These are phyloP conservation scores for Crenichthys baileyi DNA, from an alignment of 2,797 vertebrate species.

Conservation along the genomic window DNA sequence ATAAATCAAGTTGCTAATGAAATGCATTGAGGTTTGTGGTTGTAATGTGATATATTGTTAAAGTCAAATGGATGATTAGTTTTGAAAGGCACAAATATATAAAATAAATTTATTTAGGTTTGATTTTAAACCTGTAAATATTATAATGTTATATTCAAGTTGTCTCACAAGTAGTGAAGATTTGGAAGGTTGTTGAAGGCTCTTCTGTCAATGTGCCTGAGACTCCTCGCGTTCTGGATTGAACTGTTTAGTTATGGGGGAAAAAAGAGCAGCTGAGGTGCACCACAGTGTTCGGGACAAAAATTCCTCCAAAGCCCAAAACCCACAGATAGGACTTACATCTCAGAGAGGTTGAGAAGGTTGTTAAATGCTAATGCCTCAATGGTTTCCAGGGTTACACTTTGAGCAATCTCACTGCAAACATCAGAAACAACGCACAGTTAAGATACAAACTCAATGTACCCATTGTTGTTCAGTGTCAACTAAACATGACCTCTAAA, in stretches of 20 bases:
- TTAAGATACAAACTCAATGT: background rate
- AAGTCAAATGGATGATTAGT: background rate
- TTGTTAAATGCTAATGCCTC: slow-evolving; percentile 86
- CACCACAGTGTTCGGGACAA: background rate
- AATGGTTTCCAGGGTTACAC: slow-evolving; percentile 85
- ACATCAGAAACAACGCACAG: slow-evolving; percentile 22
- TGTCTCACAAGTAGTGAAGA: slow-evolving; percentile 86
- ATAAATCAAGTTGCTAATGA: background rate
- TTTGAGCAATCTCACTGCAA: slow-evolving; percentile 87
- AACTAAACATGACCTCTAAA: background rate
- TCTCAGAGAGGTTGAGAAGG: slow-evolving; percentile 86
- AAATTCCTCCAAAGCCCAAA: background rate
- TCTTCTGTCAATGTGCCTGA: slow-evolving; percentile 78
- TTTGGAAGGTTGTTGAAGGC: slow-evolving; percentile 87
- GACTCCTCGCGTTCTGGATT: slow-evolving; percentile 87
- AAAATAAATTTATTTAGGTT: no score
- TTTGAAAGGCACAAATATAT: background rate
- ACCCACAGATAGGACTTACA: slow-evolving; percentile 77
- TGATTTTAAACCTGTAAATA: background rate
- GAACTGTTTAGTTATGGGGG: slow-evolving; percentile 68
- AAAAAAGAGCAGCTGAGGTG: slow-evolving; percentile 1
- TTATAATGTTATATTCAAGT: background rate
- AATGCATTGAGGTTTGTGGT: background rate
- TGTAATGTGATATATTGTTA: background rate
- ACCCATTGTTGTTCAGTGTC: background rate